These are phyloP conservation scores for Tetragnatha versicolor DNA, from an alignment of 1,140 invertebrate genomes.

Conservation along the genomic window DNA sequence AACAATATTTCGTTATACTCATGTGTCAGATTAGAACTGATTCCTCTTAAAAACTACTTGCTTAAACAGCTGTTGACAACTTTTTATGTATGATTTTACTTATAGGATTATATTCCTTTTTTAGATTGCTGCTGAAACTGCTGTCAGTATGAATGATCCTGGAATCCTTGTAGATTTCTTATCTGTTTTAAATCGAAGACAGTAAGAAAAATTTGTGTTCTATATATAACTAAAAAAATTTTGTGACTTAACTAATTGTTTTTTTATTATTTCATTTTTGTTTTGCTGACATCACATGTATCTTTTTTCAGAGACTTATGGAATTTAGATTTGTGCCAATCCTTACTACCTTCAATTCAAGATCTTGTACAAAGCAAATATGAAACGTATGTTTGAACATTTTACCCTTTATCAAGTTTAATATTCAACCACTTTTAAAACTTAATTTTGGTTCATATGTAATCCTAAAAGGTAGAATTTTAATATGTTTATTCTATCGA, in stretches of 20 bases:
- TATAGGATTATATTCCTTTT: too few relatives aligned
- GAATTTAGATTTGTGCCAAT: conserved; percentile 90
- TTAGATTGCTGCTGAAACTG: conserved; percentile 81
- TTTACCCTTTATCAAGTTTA: neutral
- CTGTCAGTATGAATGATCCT: conserved; percentile 80
- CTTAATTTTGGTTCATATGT: too few relatives aligned
- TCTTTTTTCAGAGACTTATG: conserved; percentile 74
- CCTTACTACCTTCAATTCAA: conserved; percentile 84
- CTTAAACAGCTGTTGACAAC: too few relatives aligned
- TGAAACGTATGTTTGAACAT: conserved; percentile 82
- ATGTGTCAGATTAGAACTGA: too few relatives aligned
- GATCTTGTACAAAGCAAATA: conserved; percentile 92
- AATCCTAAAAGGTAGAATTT: too few relatives aligned
- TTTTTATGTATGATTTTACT: too few relatives aligned
- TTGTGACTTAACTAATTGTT: neutral
- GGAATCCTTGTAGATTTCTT: conserved; percentile 84
- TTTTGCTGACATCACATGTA: too few relatives aligned
- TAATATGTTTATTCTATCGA: too few relatives aligned
- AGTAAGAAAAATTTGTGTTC: conserved; percentile 72
- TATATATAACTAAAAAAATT: neutral
- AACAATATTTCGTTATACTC: too few relatives aligned
- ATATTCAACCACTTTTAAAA: neutral
- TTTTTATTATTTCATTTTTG: neutral
- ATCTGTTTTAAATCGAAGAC: conserved; percentile 79
- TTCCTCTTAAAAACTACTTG: too few relatives aligned